A percentile compares a stretch with the other conserved stretches of the same genome.
Evolutionary conservation across 2,113 vertebrate species (phyloP).

Genomic region (Podarcis raffonei): DNA sequence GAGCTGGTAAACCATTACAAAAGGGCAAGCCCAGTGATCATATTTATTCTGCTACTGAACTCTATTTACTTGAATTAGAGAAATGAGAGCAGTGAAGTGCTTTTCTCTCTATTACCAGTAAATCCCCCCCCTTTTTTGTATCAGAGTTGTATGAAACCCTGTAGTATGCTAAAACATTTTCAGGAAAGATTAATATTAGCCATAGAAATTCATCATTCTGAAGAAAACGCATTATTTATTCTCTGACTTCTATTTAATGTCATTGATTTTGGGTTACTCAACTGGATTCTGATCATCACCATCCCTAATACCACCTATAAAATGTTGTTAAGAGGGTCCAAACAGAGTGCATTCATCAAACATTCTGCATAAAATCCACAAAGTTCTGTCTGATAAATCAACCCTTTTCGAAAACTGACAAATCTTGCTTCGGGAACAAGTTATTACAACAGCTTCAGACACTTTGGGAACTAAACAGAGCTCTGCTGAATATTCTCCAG

Average conservation of each 20-base stretch:
- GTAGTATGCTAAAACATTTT: slow-evolving; percentile 39
- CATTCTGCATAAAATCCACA: slow-evolving; percentile 58
- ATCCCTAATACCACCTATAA: not conserved
- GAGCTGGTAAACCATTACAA: slow-evolving; percentile 2
- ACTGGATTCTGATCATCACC: slow-evolving; percentile 61
- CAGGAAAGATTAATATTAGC: slow-evolving; percentile 45
- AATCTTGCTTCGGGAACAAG: slow-evolving; percentile 45
- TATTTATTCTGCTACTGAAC: slow-evolving; percentile 10
- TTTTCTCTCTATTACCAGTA: slow-evolving; percentile 31
- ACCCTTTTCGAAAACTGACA: slow-evolving; percentile 58
- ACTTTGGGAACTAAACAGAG: slow-evolving; percentile 12
- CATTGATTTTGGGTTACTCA: slow-evolving; percentile 46
- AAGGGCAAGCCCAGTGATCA: not conserved
- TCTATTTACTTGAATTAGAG: slow-evolving; percentile 17
- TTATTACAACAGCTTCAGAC: slow-evolving; percentile 30
- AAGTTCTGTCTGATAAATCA: slow-evolving; percentile 62
- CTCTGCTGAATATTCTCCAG: not conserved
- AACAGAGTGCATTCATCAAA: slow-evolving; percentile 43
- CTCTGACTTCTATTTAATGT: slow-evolving; percentile 38
- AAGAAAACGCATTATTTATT: slow-evolving; percentile 59
- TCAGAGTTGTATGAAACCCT: slow-evolving; percentile 17
- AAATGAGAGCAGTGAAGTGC: slow-evolving; percentile 28
- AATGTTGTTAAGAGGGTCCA: slow-evolving; percentile 41
- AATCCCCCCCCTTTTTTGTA: slow-evolving; percentile 46
- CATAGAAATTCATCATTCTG: slow-evolving; percentile 21